Percentiles rank a stretch among this genome's conserved stretches.
Evolutionary conservation across 2,888 invertebrate species (phyloP).

Genomic region (Microdon myrmicae): DNA sequence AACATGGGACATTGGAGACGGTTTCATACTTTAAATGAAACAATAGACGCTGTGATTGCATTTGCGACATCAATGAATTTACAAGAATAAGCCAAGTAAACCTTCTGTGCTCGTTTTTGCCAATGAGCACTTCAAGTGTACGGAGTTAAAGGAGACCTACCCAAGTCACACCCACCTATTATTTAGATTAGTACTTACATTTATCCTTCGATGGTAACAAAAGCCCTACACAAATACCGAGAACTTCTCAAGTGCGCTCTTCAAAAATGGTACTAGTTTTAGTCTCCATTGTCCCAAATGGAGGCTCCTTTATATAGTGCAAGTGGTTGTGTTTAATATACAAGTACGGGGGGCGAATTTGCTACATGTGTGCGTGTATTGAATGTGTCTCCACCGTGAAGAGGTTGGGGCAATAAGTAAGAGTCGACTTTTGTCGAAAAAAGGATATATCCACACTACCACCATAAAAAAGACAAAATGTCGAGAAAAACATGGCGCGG

Average conservation of each 20-base stretch:
- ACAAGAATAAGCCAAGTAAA: too few species aligned
- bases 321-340: conserved; percentile 34
- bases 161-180: conserved; percentile 53
- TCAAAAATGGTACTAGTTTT: conserved; percentile 45
- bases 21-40: conserved; percentile 46
- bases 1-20: too few species aligned
- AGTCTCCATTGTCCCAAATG: conserved; percentile 48
- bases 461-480: conserved; percentile 1
- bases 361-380: too few species aligned
- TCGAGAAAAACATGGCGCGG: not conserved
- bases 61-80: conserved; percentile 50
- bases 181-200: conserved; percentile 52
- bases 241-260: conserved; percentile 38
- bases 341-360: too few species aligned
- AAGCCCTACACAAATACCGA: conserved; percentile 20
- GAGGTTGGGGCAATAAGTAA: conserved; percentile 49
- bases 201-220: conserved; percentile 45
- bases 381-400: conserved; percentile 45
- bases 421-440: conserved; percentile 37
- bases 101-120: conserved; percentile 18
- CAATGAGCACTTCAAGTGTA: conserved; percentile 24
- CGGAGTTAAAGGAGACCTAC: conserved; percentile 46
- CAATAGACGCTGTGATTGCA: conserved; percentile 52
- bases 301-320: conserved; percentile 42
- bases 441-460: conserved; percentile 36